Evolutionary conservation across 2,797 vertebrate genomes (phyloP).

Genomic region (Setipinna tenuifilis): DNA sequence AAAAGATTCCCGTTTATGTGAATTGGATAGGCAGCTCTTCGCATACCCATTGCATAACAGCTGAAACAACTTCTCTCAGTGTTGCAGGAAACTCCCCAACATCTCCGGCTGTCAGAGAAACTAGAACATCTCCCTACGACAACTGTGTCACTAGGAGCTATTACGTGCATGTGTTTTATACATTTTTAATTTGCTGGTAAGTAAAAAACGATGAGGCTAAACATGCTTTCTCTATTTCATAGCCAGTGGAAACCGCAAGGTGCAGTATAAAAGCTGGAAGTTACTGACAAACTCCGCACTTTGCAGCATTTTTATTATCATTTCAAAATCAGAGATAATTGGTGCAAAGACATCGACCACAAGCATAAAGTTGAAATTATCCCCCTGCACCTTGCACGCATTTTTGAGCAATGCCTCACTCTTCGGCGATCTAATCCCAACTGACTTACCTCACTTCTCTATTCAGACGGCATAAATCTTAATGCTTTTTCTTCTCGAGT

Average conservation of each 20-base stretch:
- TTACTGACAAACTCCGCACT: conserved; percentile 16
- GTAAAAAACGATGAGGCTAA: neutral
- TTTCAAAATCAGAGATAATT: neutral
- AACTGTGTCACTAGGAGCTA: conserved; percentile 24
- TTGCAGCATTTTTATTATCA: neutral
- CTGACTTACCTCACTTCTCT: conserved; percentile 66
- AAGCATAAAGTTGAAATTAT: conserved; percentile 57
- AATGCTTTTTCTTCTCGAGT: conserved; percentile 55
- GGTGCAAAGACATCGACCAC: neutral
- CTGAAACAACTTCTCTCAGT: conserved; percentile 66
- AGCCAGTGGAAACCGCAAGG: neutral
- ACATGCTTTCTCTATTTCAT: neutral
- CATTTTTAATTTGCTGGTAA: conserved; percentile 21
- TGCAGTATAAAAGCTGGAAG: neutral
- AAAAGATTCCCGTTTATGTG: conserved; percentile 5
- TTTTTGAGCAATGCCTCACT: conserved; percentile 9
- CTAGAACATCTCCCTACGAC: conserved; percentile 25
- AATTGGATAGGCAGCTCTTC: conserved; percentile 45
- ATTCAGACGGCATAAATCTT: conserved; percentile 62
- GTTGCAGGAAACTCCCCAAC: conserved; percentile 64
- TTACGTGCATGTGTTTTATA: conserved; percentile 23
- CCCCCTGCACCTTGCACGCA: conserved; percentile 56
- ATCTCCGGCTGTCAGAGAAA: conserved; percentile 54
- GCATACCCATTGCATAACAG: conserved; percentile 44
- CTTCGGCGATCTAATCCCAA: conserved; percentile 16